phyloP scores from a whole-genome alignment of 2,888 invertebrate species.

The Sarcophaga carnaria region DNA sequence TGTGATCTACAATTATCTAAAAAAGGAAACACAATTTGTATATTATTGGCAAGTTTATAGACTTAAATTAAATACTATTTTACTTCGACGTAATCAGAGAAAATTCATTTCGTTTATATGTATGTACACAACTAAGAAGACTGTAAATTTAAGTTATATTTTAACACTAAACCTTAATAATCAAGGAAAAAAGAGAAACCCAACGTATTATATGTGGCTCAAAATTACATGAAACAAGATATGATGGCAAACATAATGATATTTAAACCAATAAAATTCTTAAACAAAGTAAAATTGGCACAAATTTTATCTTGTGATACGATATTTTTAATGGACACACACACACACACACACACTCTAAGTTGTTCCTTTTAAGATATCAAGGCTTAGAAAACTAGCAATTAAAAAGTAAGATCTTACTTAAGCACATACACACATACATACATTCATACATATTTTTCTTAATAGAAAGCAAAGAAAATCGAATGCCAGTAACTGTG shows the following conservation, averaged over 20 bases:
- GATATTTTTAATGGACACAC: not conserved
- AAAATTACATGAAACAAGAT: not conserved
- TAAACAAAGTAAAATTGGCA: slow-evolving; percentile 2
- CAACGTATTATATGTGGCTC: not conserved
- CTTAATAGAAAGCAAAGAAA: not conserved
- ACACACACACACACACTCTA: not conserved
- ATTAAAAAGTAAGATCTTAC: not conserved
- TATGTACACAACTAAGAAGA: not conserved
- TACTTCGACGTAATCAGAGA: no score
- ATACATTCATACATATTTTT: not conserved
- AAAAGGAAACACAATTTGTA: not conserved
- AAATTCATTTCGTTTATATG: no score
- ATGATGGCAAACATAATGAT: no score
- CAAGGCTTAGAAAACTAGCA: not conserved
- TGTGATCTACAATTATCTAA: not conserved
- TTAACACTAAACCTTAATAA: no score
- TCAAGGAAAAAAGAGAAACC: not conserved
- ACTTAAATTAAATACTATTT: not conserved
- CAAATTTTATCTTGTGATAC: not conserved
- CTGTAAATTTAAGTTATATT: not conserved
- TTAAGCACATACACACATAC: no score
- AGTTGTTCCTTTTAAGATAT: not conserved
- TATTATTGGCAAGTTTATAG: not conserved
- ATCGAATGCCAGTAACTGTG: slow-evolving; percentile 15
- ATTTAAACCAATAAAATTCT: no score